Percentiles rank a stretch among this genome's conserved stretches.
phyloP scores from a whole-genome alignment of 2,888 invertebrate genomes.

The Lobophora halterata region DNA sequence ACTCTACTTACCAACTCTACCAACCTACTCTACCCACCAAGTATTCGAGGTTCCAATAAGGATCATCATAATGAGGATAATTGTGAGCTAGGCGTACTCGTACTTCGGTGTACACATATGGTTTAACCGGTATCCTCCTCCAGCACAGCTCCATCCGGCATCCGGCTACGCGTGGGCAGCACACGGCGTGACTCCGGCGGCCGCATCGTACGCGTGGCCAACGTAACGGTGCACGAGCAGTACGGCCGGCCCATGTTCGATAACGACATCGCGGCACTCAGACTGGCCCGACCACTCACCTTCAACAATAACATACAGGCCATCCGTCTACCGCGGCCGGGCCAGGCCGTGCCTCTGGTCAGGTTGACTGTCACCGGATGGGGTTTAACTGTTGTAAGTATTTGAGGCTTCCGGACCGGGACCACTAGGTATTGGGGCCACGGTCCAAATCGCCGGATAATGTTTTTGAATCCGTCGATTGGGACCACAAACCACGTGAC shows the following conservation, averaged over 20 bases:
- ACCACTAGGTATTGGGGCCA: no score
- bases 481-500: no score
- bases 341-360: slow-evolving; percentile 63
- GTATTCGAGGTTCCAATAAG: no score
- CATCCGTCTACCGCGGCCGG: slow-evolving; percentile 54
- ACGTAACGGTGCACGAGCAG: slow-evolving; percentile 60
- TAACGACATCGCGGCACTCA: slow-evolving; percentile 68
- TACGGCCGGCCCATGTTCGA: slow-evolving; percentile 68
- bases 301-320: slow-evolving; percentile 53
- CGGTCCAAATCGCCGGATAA: no score
- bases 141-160: slow-evolving; percentile 48
- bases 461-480: no score
- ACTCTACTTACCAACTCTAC: no score
- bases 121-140: no score
- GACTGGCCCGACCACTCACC: slow-evolving; percentile 56
- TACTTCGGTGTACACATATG: not conserved
- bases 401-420: not conserved
- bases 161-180: slow-evolving; percentile 70
- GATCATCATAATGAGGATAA: no score
- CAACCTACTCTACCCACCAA: no score
- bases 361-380: slow-evolving; percentile 72
- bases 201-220: slow-evolving; percentile 58
- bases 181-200: slow-evolving; percentile 71
- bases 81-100: no score
- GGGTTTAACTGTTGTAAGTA: slow-evolving; percentile 71